A percentile compares a stretch with the other conserved stretches of the same genome.
Evolutionary conservation across 1,140 invertebrate genomes (phyloP).

Genomic region (Cydia amplana): DNA sequence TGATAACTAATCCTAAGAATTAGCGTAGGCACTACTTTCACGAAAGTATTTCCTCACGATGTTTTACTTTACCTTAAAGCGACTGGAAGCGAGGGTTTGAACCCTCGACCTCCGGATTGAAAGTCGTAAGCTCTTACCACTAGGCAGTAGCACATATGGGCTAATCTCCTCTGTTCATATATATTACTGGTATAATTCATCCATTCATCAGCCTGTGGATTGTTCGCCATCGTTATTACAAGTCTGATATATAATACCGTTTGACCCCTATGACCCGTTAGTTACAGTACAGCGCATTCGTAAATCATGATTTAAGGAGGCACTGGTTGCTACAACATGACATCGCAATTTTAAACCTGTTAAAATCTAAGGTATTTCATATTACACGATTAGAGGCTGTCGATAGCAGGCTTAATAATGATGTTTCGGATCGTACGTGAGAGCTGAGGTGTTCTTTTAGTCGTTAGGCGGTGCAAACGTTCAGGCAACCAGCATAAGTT

Average conservation of each 20-base stretch:
- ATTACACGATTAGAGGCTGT: conserved; percentile 15
- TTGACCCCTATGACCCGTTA: background rate
- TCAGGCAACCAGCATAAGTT: background rate
- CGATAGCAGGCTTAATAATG: conserved; percentile 2
- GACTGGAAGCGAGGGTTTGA: too few relatives aligned
- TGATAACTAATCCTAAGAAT: too few relatives aligned
- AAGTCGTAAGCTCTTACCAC: too few relatives aligned
- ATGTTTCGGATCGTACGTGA: conserved; percentile 2
- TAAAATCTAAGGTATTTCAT: background rate
- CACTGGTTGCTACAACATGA: background rate
- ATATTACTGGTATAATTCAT: background rate
- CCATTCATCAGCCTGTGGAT: background rate
- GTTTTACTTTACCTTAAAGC: too few relatives aligned
- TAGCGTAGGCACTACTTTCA: too few relatives aligned
- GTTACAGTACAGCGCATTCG: background rate
- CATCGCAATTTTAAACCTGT: background rate
- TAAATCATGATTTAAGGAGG: background rate
- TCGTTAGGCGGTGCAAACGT: background rate
- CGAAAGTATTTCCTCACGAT: too few relatives aligned
- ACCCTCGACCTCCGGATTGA: too few relatives aligned
- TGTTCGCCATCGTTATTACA: background rate
- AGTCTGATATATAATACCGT: background rate
- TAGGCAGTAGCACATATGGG: background rate
- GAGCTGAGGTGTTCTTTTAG: background rate
- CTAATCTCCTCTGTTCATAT: background rate